Evolutionary conservation across 30 jellyfish, hydroid and myxozoan genomes (phyloP), one percentile per base, ranked within the genome.

Genomic region (Aurelia sp.): DNA sequence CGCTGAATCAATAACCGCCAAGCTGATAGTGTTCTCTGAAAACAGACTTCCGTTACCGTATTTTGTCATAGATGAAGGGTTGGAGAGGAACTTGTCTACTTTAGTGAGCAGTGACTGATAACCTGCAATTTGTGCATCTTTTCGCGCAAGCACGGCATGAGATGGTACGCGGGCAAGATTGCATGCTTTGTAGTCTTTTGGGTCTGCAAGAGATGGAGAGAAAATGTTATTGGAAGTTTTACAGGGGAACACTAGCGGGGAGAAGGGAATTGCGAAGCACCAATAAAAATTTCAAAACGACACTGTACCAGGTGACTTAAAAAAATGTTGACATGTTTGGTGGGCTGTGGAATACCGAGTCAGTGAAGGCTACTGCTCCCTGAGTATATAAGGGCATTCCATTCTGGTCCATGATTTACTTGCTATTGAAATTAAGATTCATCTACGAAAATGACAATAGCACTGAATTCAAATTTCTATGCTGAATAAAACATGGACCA

Each of bases 141-240:
- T 20, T 7, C 90, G 79, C 3, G 83, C 66, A 1, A 81, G 11
- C 20, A 81, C 90, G 23, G 74, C 90, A 47, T 81, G 90, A 12
- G 82, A 62, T 31, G 90, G 66, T 6, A 81, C 90, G 21, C 90
- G 75, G 52, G 90, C 90, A 35, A 81, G 66, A 41, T 81, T 81
- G 67, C 90, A 81, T 23, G 74, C 20, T 13, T 13, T 44, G 23
- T n/a, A 81, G 58, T 66, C 76, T 19, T 67, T 67, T 22, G 90
- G 90, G 11, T 51, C 90, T 81, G 55, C 18, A 81, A 81, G 2
- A 50, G 35, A 53, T 44, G 1, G 61, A 18, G 55, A 11, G 55
- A n/a, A 53, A 37, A n/a, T 9, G 12, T 18, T 4, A 1, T 6
- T 4, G 15, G 55, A 66, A 31, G 13, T 3, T 17, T 17, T 37